phyloP scores from a whole-genome alignment of 2,888 invertebrate species.

The Chalcosyrphus nemorum region DNA sequence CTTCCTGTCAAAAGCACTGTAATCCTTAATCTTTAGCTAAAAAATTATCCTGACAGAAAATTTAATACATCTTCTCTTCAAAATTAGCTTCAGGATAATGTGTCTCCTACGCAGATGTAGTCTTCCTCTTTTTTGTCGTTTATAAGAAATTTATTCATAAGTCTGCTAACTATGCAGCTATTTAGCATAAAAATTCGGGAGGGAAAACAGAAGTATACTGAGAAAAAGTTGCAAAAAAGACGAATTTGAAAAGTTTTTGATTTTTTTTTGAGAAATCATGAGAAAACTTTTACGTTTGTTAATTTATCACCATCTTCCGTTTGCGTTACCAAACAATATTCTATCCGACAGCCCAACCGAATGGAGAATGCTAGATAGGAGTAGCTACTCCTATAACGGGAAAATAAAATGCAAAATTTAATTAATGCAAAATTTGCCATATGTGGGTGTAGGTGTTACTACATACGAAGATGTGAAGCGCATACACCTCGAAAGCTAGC shows the following conservation, averaged over 20 bases:
- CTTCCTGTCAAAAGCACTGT: too few relatives aligned
- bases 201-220: neutral
- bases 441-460: constrained; percentile 19
- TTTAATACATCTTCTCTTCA: neutral
- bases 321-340: constrained; percentile 22
- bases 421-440: constrained; percentile 46
- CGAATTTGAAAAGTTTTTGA: constrained; percentile 38
- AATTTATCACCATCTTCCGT: constrained; percentile 49
- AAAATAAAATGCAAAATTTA: constrained; percentile 32
- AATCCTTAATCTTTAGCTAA: neutral
- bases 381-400: too few relatives aligned
- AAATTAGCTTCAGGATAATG: neutral
- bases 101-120: neutral
- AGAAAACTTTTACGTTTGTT: constrained; percentile 56
- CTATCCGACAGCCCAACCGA: neutral
- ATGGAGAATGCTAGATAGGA: too few relatives aligned
- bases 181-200: constrained; percentile 42
- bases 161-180: constrained; percentile 39
- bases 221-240: constrained; percentile 25
- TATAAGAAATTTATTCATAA: constrained; percentile 40
- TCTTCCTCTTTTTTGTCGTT: neutral
- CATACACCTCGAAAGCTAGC: neutral
- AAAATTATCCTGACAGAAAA: neutral
- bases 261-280: constrained; percentile 42
- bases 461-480: neutral